Percentiles rank a stretch among this genome's conserved stretches.
Evolutionary conservation across 2,113 vertebrate genomes (phyloP).

Genomic region (Chaetops frenatus): DNA sequence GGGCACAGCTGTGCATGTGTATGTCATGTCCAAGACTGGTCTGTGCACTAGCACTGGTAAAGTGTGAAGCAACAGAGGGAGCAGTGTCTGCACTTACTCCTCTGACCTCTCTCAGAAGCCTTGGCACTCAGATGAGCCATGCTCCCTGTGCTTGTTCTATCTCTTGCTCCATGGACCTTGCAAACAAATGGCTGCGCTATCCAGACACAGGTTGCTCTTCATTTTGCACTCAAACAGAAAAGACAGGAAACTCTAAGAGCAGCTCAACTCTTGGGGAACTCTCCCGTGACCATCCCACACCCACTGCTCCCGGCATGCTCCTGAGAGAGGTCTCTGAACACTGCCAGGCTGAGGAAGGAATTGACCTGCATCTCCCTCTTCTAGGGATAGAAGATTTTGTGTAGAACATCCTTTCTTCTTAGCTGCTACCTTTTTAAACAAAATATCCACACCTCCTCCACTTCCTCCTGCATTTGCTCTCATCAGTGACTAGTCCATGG

Average conservation of each 20-base stretch:
- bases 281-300: not conserved
- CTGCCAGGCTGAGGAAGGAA: not conserved
- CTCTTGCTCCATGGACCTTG: not conserved
- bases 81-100: not conserved
- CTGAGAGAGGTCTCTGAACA: not conserved
- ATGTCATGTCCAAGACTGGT: not conserved
- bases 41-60: not conserved
- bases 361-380: not conserved
- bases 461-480: not conserved
- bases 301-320: not conserved
- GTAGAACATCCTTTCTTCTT: not conserved
- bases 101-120: not conserved
- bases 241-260: not conserved
- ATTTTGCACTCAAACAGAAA: not conserved
- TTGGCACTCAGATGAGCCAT: not conserved
- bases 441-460: not conserved
- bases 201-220: not conserved
- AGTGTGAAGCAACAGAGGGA: not conserved
- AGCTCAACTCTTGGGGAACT: not conserved
- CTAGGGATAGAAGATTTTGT: not conserved
- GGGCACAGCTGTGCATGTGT: not conserved
- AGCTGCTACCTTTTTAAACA: not conserved
- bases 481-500: not conserved
- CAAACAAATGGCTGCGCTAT: not conserved
- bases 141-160: not conserved